Conservation (phyloP, 2,113 vertebrate genomes). For the Anolis carolinensis region DNA sequence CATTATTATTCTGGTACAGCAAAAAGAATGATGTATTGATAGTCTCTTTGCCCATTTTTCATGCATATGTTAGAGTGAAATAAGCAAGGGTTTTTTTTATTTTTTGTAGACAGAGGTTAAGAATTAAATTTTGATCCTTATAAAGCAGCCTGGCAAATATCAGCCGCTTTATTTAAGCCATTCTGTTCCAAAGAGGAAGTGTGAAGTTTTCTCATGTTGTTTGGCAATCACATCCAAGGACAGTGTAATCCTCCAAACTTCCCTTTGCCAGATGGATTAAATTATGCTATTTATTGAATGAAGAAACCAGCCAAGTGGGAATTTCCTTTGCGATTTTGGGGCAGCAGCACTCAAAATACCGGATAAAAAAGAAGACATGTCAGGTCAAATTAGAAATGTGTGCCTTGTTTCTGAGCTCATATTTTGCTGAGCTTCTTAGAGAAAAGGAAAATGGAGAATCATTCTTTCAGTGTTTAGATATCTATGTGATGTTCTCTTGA, state of each 20-base stretch:
- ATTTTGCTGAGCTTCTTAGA: background rate
- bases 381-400: constrained; percentile 4
- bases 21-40: background rate
- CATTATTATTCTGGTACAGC: background rate
- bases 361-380: background rate
- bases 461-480: background rate
- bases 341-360: background rate
- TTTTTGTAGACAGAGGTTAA: background rate
- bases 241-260: constrained; percentile 22
- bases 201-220: constrained; percentile 21
- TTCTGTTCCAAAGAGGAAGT: constrained; percentile 15
- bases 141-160: constrained; percentile 19
- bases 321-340: background rate
- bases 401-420: background rate
- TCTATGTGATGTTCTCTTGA: background rate
- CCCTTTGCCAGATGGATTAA: constrained; percentile 22
- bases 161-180: constrained; percentile 6
- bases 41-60: background rate
- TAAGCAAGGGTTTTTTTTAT: background rate
- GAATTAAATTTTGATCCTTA: constrained; percentile 10
- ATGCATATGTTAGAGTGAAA: background rate
- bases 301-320: constrained; percentile 18
- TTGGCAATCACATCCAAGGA: constrained; percentile 29
- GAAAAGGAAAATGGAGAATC: background rate
- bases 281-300: constrained; percentile 24